Percentiles rank a stretch among this genome's conserved stretches.
phyloP scores from a whole-genome alignment of 2,888 invertebrate genomes.

The Auanema freiburgensis region DNA sequence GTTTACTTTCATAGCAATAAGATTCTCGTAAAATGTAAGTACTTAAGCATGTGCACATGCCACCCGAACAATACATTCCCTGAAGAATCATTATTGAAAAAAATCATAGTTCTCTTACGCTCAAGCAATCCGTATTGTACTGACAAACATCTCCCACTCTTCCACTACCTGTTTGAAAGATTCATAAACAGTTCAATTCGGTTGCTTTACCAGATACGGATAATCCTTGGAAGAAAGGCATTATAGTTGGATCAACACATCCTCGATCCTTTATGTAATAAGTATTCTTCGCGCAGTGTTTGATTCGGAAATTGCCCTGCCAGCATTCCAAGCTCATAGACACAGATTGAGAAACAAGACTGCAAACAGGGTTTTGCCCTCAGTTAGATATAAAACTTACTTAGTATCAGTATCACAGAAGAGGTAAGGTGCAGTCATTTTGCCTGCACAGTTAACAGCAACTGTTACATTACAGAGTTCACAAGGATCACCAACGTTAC shows the following conservation, averaged over 20 bases:
- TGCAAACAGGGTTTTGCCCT: conserved; percentile 13
- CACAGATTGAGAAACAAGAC: conserved; percentile 31
- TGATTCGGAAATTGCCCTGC: conserved; percentile 25
- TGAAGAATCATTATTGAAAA: conserved; percentile 17
- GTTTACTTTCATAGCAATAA: conserved; percentile 51
- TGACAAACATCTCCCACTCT: conserved; percentile 47
- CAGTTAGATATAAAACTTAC: conserved; percentile 14
- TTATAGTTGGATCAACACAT: conserved; percentile 47
- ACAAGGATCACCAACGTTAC: too few relatives aligned
- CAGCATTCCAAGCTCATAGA: conserved; percentile 35
- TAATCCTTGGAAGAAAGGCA: conserved; percentile 45
- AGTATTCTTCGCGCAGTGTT: conserved; percentile 38
- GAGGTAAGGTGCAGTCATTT: conserved; percentile 4
- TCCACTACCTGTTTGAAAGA: conserved; percentile 31
- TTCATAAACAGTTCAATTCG: conserved; percentile 2
- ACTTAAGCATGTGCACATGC: conserved; percentile 44
- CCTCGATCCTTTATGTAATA: conserved; percentile 35
- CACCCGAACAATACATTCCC: conserved; percentile 53
- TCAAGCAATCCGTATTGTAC: conserved; percentile 50
- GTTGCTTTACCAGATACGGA: conserved; percentile 35
- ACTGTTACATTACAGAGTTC: too few relatives aligned
- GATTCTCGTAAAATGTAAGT: conserved; percentile 47
- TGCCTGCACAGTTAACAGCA: too few relatives aligned
- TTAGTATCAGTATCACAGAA: conserved; percentile 19
- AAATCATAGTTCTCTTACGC: conserved; percentile 22